Evolutionary conservation across 2,113 vertebrate species (phyloP), one percentile per base, ranked within the genome.

Genomic region (Numenius arquata): DNA sequence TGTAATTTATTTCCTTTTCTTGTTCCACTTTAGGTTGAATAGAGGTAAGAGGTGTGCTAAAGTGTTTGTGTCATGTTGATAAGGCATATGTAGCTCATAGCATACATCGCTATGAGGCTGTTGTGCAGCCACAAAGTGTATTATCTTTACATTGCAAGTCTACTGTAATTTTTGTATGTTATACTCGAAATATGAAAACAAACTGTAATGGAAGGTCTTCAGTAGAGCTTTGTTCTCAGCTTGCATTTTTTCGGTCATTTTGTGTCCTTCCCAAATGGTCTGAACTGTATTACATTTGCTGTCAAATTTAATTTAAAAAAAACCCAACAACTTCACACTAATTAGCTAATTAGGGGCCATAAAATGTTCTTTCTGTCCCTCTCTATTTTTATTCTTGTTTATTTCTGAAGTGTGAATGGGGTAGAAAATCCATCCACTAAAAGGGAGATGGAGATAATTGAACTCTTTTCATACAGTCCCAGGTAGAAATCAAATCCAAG

Each of bases 401-500:
- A 96, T 90, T 92, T 91, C 88, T 92, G 68, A 95, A 90, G 68
- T 93, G 80, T 95, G 93, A 94, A 93, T 87, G 68, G 70, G 76
- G 61, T 95, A 58, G 93, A 93, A 97, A 97, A 92, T 97, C 58
- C 45, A 86, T 71, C 82, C 72, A 90, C 72, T 94, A 94, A 96
- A 94, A 96, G 72, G 82, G 83, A 94, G 77, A 77, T 65, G 61
- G 78, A 94, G 91, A 94, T 96, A 97, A 96, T 80, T 76, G 95
- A 97, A 95, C 95, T 52, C 95, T 95, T 96, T 97, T 97, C 76
- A 86, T 77, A 83, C 74, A 96, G 85, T 94, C 95, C 85, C 95
- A 97, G 90, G 90, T 96, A 97, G 96, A 98, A 98, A 98, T 98
- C 92, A 97, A 96, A 97, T 97, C 94, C 94, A 97, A 96, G 96